Conservation (phyloP, 2,888 invertebrate species). For the Desoria tigrina region DNA sequence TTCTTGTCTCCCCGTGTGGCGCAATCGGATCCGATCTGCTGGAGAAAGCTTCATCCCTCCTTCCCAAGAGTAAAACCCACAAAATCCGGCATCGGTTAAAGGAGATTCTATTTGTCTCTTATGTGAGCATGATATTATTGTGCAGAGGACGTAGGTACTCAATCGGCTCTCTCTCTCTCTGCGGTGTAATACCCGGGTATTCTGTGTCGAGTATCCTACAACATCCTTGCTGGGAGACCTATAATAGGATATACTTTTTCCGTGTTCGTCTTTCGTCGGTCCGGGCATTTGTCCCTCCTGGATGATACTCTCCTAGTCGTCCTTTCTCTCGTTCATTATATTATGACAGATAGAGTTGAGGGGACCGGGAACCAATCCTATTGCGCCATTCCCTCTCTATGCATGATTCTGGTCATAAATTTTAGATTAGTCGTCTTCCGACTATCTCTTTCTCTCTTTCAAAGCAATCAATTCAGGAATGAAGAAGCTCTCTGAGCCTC, state of each 20-base stretch:
- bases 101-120: neutral
- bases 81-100: neutral
- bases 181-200: neutral
- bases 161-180: neutral
- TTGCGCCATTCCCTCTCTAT: slow-evolving; percentile 19
- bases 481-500: slow-evolving; percentile 12
- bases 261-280: no score
- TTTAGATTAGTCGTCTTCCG: slow-evolving; percentile 42
- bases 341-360: slow-evolving; percentile 1
- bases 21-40: slow-evolving; percentile 11
- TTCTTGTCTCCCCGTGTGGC: slow-evolving; percentile 10
- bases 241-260: no score
- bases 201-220: neutral
- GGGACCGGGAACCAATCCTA: slow-evolving; percentile 4
- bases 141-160: neutral
- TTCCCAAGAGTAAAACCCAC: slow-evolving; percentile 7
- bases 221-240: no score
- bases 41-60: slow-evolving; percentile 25
- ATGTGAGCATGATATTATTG: neutral
- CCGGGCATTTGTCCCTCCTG: no score
- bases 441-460: slow-evolving; percentile 25
- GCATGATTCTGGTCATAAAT: slow-evolving; percentile 47
- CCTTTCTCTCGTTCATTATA: slow-evolving; percentile 2
- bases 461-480: neutral
- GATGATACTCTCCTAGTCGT: no score